Base-by-base conservation (phyloP, 2,113 vertebrate species). In the Octodon degus region DNA sequence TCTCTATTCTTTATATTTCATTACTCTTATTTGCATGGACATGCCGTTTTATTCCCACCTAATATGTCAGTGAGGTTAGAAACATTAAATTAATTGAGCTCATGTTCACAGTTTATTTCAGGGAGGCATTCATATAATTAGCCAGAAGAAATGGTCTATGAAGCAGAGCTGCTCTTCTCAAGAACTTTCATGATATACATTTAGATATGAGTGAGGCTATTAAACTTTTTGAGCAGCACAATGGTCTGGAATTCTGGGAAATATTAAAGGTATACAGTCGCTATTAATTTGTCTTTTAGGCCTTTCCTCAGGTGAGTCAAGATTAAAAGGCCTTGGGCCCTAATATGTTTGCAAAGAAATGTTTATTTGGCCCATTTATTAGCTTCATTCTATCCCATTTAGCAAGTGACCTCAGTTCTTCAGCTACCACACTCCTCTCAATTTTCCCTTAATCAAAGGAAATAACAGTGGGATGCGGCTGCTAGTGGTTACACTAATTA, bases 261-360 rank as follows among this genome's bases (percentile, higher is more conserved):
- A 86, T 53, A 91, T 88, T n/a, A 86, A 95, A 96, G 17, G 60
- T 67, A 9, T 8, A 25, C 14, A 1, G 32, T 74, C 67, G 68
- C 20, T 50, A 19, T 86, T 27, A 83, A 9, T 86, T 30, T 92
- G 25, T 24, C 17, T 74, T 91, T 95, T 92, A 34, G 60, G 20
- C 17, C 58, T 90, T 95, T 93, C 65, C 43, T 94, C 58, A 77
- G 76, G 88, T 97, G 14, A 62, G 30, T 86, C 32, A 94, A 94
- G 32, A n/a, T 92, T 92, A 93, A 95, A 85, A 94, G 60, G 7
- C 25, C 60, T 90, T 95, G 20, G 9, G 7, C 67, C 67, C 62
- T 79, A n/a, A 86, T 89, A 79, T 14, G 37, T 82, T 82, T 91
- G 43, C 60, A 89, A 91, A 93, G 24, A 95, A 93, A 95, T 88